Evolutionary conservation across 2,888 invertebrate genomes (phyloP).

Genomic region (Platycnemis pennipes): DNA sequence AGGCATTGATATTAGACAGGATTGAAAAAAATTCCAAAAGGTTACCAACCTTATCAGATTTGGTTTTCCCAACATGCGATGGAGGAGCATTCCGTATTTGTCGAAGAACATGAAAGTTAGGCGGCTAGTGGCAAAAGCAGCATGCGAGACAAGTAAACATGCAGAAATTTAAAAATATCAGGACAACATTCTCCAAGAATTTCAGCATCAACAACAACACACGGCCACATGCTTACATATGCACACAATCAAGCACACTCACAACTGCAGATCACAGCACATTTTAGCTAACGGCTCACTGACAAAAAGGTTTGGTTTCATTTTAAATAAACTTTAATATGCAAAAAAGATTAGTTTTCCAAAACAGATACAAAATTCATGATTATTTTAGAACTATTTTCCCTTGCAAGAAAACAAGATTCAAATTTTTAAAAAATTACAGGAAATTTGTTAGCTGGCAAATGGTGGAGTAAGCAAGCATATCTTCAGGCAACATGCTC

Average conservation of each 20-base stretch:
- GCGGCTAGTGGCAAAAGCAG: conserved; percentile 82
- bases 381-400: background rate
- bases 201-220: background rate
- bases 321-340: background rate
- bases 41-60: conserved; percentile 90
- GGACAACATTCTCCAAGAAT: conserved; percentile 22
- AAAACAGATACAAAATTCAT: background rate
- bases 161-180: conserved; percentile 75
- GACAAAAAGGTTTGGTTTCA: conserved; percentile 38
- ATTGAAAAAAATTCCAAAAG: conserved; percentile 6
- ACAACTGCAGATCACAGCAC: background rate
- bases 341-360: conserved; percentile 25
- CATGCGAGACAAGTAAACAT: conserved; percentile 74
- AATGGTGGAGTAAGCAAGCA: conserved; percentile 41
- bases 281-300: background rate
- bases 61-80: conserved; percentile 91
- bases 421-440: background rate
- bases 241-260: background rate
- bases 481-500: conserved; percentile 20
- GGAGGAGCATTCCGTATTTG: conserved; percentile 92
- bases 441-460: background rate
- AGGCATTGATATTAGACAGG: background rate
- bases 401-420: background rate
- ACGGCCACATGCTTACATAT: conserved; percentile 14
- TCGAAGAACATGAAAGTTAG: conserved; percentile 89